Evolutionary conservation across 2,797 vertebrate species (phyloP).

Genomic region (Platyrinchus mystaceus): DNA sequence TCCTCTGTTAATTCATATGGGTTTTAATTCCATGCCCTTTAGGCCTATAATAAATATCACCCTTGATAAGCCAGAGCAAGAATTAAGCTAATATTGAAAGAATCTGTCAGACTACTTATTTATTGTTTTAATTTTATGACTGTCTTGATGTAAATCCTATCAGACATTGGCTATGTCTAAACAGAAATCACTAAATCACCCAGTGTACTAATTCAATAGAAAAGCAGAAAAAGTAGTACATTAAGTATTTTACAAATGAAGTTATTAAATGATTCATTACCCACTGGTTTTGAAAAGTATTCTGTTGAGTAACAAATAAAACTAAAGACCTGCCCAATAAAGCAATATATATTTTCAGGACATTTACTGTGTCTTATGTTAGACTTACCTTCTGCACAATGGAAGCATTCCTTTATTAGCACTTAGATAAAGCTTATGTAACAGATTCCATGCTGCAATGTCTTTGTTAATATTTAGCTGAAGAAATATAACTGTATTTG

Average conservation of each 20-base stretch:
- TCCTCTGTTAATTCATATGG: neutral
- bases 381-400: neutral
- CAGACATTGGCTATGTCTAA: conserved; percentile 2
- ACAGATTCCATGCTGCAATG: neutral
- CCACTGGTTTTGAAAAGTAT: neutral
- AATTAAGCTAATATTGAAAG: conserved; percentile 53
- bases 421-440: neutral
- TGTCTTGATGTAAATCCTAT: conserved; percentile 13
- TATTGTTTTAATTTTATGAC: conserved; percentile 53
- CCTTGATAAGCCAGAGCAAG: neutral
- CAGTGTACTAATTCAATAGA: neutral
- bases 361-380: neutral
- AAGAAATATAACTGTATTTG: neutral
- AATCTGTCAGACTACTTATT: conserved; percentile 29
- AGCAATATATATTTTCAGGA: neutral
- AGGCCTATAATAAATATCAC: conserved; percentile 37
- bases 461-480: neutral
- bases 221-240: conserved; percentile 4
- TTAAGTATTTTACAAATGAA: neutral
- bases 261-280: conserved; percentile 31
- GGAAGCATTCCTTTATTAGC: neutral
- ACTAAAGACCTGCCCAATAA: neutral
- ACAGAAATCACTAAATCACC: conserved; percentile 27
- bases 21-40: conserved; percentile 30
- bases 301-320: conserved; percentile 10